Conservation (phyloP, 2,888 invertebrate genomes). For the Thereva unica region DNA sequence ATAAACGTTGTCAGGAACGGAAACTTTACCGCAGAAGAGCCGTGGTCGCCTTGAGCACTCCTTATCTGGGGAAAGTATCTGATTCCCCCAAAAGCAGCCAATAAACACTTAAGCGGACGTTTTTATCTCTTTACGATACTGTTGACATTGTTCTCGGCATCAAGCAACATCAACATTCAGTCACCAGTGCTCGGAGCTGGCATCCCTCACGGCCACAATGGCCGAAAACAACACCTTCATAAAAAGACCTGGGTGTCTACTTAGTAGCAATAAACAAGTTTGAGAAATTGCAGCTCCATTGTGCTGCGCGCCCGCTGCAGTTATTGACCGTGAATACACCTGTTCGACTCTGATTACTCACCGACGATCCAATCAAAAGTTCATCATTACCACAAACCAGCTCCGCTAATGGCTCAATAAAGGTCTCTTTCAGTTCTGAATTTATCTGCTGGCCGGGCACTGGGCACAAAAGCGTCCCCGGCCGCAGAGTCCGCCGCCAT, state of each 20-base stretch:
- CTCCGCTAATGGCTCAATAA: conserved; percentile 34
- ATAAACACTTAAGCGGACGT: too few species aligned
- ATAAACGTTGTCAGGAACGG: too few species aligned
- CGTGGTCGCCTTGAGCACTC: too few species aligned
- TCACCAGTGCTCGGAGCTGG: too few species aligned
- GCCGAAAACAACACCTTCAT: too few species aligned
- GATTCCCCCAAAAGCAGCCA: too few species aligned
- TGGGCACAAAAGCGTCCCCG: conserved; percentile 9
- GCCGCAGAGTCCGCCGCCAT: conserved; percentile 26
- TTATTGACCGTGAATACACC: conserved; percentile 20
- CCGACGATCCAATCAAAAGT: conserved; percentile 35
- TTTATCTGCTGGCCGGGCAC: conserved; percentile 23
- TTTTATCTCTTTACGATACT: too few species aligned
- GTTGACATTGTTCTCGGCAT: too few species aligned
- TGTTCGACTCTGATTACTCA: conserved; percentile 32
- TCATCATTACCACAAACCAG: conserved; percentile 36
- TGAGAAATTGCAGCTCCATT: conserved; percentile 30
- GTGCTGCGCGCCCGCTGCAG: conserved; percentile 1
- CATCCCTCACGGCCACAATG: too few species aligned
- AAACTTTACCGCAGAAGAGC: too few species aligned
- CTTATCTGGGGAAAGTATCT: too few species aligned
- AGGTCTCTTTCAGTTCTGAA: conserved; percentile 31
- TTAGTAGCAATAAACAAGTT: conserved; percentile 7
- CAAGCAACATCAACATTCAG: too few species aligned
- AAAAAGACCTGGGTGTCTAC: background rate